phyloP scores from a whole-genome alignment of 2,888 invertebrate genomes.

The Megalurothrips usitatus region DNA sequence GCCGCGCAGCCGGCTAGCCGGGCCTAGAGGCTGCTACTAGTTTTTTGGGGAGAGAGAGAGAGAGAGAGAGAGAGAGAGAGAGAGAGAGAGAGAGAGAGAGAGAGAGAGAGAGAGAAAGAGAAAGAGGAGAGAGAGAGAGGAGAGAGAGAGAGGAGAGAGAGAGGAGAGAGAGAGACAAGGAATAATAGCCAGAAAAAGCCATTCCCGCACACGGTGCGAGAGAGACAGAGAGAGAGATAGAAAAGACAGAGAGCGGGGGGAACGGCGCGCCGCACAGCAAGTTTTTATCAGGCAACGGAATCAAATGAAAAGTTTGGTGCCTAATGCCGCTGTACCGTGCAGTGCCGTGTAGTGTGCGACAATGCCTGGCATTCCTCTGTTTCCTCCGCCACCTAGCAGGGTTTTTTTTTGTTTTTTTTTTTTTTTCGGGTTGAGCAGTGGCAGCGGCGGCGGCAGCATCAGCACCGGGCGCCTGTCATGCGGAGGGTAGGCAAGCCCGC shows the following conservation, averaged over 20 bases:
- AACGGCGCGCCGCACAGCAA: not conserved
- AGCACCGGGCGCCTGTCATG: not conserved
- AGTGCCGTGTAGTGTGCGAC: not conserved
- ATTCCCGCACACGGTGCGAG: not conserved
- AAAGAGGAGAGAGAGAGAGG: too few relatives aligned
- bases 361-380: too few relatives aligned
- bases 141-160: constrained; percentile 18
- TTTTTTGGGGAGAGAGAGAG: too few relatives aligned
- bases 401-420: not conserved
- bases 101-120: too few relatives aligned
- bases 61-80: not conserved
- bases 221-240: not conserved
- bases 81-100: not conserved
- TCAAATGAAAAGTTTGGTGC: constrained; percentile 1
- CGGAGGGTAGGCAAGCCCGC: not conserved
- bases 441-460: too few relatives aligned
- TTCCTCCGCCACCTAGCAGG: too few relatives aligned
- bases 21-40: too few relatives aligned
- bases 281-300: not conserved
- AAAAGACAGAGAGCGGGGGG: not conserved
- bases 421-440: not conserved
- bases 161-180: constrained; percentile 14
- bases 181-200: not conserved
- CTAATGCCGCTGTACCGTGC: not conserved
- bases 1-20: too few relatives aligned